These are phyloP conservation scores for Hydrochoerus hydrochaeris DNA, from an alignment of 2,113 vertebrate genomes.

Conservation along the genomic window DNA sequence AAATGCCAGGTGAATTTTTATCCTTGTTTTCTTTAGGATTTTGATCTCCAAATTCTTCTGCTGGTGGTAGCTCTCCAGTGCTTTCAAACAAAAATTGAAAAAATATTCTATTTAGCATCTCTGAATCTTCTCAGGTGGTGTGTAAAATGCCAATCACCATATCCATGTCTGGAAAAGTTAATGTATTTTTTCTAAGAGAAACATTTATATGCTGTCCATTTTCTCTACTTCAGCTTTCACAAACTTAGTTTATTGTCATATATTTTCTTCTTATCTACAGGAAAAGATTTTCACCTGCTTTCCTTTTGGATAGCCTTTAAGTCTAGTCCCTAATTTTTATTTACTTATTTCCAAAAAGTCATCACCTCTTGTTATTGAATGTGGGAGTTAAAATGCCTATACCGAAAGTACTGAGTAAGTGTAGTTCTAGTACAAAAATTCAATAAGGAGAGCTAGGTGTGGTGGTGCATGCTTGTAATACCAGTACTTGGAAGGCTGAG, in stretches of 20 bases:
- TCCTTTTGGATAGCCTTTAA: not conserved
- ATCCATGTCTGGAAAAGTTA: not conserved
- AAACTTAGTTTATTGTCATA: not conserved
- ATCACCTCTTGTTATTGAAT: not conserved
- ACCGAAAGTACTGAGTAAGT: not conserved
- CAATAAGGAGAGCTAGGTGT: too few relatives aligned
- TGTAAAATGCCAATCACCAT: not conserved
- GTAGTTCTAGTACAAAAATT: not conserved
- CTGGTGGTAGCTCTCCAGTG: not conserved
- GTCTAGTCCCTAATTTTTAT: not conserved
- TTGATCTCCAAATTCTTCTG: not conserved
- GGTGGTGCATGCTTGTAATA: too few relatives aligned
- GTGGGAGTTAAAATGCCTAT: not conserved
- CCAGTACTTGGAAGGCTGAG: too few relatives aligned
- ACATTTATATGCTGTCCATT: not conserved
- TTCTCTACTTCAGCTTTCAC: not conserved
- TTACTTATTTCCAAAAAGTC: not conserved
- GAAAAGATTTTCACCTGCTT: not conserved
- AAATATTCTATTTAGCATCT: not conserved
- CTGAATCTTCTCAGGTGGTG: not conserved
- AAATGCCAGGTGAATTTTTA: not conserved
- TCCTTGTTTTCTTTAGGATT: not conserved
- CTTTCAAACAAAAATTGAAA: conserved; percentile 21
- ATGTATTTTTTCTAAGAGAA: not conserved
- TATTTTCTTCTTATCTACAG: not conserved